These are phyloP conservation scores for Apotomis betuletana DNA, from an alignment of 2,888 invertebrate genomes.

Conservation along the genomic window DNA sequence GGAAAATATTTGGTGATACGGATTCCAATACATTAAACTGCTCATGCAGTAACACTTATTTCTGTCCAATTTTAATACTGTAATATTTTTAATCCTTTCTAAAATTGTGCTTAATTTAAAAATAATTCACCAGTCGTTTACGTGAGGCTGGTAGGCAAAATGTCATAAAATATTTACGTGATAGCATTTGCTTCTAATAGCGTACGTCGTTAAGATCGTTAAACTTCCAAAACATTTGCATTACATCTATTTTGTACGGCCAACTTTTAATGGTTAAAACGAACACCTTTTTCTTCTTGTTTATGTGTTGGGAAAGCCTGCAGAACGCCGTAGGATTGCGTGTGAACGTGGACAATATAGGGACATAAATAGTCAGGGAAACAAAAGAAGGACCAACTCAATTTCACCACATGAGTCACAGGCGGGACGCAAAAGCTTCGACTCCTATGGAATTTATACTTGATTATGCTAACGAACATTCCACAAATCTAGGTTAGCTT, in stretches of 20 bases:
- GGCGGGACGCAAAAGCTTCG: background rate
- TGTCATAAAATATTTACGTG: slow-evolving; percentile 23
- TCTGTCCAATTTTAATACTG: too few relatives aligned
- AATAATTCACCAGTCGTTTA: background rate
- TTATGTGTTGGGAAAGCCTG: background rate
- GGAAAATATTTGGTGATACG: too few relatives aligned
- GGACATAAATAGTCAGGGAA: background rate
- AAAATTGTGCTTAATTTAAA: too few relatives aligned
- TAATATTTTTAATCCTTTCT: too few relatives aligned
- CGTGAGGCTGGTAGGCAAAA: slow-evolving; percentile 3
- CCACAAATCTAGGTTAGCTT: too few relatives aligned
- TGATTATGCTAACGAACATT: too few relatives aligned
- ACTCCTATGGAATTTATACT: background rate
- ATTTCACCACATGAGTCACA: background rate
- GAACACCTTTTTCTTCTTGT: background rate
- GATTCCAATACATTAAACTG: too few relatives aligned
- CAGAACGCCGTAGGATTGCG: background rate
- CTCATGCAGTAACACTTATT: too few relatives aligned
- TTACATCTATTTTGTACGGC: slow-evolving; percentile 12
- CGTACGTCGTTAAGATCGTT: slow-evolving; percentile 28
- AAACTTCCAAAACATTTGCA: slow-evolving; percentile 10
- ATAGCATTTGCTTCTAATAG: slow-evolving; percentile 29
- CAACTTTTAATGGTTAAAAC: background rate
- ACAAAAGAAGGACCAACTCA: background rate
- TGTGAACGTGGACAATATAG: background rate